These are phyloP conservation scores for Tolypeutes matacus DNA, from an alignment of 2,797 vertebrate genomes.

Conservation along the genomic window DNA sequence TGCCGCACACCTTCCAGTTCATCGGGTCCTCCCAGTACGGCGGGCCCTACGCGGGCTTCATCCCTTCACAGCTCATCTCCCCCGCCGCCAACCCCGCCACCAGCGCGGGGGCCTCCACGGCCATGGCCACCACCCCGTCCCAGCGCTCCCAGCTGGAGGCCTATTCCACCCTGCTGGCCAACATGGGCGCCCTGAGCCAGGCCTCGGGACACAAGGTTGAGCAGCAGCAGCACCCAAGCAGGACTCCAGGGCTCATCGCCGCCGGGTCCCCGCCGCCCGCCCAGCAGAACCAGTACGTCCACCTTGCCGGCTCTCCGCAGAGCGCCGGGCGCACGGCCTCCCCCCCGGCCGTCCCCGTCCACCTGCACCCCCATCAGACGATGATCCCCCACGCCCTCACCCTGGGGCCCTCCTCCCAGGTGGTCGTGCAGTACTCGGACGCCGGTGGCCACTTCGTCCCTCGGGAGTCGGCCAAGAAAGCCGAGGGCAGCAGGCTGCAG, in stretches of 20 bases:
- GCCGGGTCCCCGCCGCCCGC: conserved; percentile 90
- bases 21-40: conserved; percentile 93
- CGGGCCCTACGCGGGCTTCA: conserved; percentile 94
- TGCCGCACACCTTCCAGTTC: conserved; percentile 96
- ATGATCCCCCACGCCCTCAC: conserved; percentile 95
- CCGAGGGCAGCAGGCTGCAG: conserved; percentile 89
- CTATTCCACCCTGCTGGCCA: conserved; percentile 93
- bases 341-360: conserved; percentile 91
- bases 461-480: conserved; percentile 90
- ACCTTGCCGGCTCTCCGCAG: conserved; percentile 93
- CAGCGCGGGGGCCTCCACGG: conserved; percentile 84
- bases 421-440: conserved; percentile 94
- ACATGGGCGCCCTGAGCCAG: conserved; percentile 90
- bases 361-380: conserved; percentile 93
- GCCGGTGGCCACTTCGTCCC: conserved; percentile 88
- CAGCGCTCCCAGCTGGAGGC: conserved; percentile 94
- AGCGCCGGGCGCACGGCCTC: conserved; percentile 91
- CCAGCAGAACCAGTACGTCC: conserved; percentile 93
- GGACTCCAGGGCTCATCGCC: conserved; percentile 91
- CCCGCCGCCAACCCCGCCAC: conserved; percentile 91
- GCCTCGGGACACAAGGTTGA: conserved; percentile 91
- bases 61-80: conserved; percentile 95
- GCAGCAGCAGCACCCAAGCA: conserved; percentile 87
- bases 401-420: conserved; percentile 93
- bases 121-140: conserved; percentile 90